Percentiles rank a stretch among this genome's conserved stretches.
phyloP scores from a whole-genome alignment of 2,113 vertebrate species.

The Ahaetulla prasina region DNA sequence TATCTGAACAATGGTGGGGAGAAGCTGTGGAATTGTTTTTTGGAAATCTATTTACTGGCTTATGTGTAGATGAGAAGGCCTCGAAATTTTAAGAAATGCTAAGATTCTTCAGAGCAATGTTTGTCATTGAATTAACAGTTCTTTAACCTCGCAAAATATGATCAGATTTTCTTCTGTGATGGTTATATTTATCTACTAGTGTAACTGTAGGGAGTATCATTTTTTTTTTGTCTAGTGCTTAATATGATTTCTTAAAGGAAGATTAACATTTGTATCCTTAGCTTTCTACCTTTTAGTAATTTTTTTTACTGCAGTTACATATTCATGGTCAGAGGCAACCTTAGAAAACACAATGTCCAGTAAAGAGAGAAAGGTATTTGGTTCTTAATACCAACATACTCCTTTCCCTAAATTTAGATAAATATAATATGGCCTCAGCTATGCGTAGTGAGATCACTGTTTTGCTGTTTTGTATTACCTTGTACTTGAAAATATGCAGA shows the following conservation, averaged over 20 bases:
- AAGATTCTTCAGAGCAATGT: not conserved
- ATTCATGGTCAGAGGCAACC: not conserved
- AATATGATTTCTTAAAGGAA: not conserved
- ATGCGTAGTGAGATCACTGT: not conserved
- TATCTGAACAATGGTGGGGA: not conserved
- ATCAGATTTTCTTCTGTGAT: not conserved
- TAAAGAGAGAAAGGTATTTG: slow-evolving; percentile 3
- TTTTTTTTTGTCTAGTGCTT: not conserved
- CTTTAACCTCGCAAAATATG: not conserved
- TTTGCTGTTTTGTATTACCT: not conserved
- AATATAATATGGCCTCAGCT: not conserved
- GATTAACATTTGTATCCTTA: slow-evolving; percentile 3
- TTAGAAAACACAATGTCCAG: slow-evolving; percentile 6
- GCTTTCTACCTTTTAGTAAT: slow-evolving; percentile 4
- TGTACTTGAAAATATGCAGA: not conserved
- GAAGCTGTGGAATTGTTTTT: not conserved
- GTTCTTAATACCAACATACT: slow-evolving; percentile 5
- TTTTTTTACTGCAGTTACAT: slow-evolving; percentile 13
- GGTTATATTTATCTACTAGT: not conserved
- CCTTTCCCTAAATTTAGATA: not conserved
- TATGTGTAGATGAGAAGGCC: not conserved
- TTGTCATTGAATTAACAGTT: not conserved
- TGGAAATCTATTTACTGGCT: not conserved
- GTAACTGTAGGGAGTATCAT: not conserved
- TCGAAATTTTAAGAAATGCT: not conserved